Conservation (phyloP, 92 coral and sea anemone genomes). For the Virgularia gustaviana region DNA sequence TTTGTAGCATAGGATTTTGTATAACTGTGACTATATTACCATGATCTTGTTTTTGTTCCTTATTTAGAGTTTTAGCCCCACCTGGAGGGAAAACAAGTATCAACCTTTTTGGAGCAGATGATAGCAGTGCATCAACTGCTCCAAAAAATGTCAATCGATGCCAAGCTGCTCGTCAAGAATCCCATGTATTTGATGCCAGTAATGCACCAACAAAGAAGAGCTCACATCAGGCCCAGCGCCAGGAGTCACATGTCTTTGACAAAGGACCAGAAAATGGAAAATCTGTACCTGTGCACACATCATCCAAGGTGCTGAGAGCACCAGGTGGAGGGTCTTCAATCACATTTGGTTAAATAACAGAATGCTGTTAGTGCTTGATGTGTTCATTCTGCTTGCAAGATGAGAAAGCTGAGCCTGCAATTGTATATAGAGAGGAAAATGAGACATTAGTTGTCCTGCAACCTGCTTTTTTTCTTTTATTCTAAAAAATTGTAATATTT, state of each 20-base stretch:
- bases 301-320: conserved; percentile 71
- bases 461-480: too few species aligned
- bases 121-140: conserved; percentile 18
- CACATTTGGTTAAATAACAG: conserved; percentile 62
- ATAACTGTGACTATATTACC: too few species aligned
- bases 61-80: conserved; percentile 95
- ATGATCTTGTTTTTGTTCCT: too few species aligned
- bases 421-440: too few species aligned
- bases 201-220: conserved; percentile 44
- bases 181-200: conserved; percentile 70
- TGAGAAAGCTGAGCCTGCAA: too few species aligned
- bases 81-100: conserved; percentile 94
- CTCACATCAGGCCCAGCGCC: conserved; percentile 70
- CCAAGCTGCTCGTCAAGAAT: conserved; percentile 80
- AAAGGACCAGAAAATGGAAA: conserved; percentile 10
- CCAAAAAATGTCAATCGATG: conserved; percentile 59
- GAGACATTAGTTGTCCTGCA: too few species aligned
- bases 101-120: conserved; percentile 62
- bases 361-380: not conserved
- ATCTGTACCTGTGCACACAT: conserved; percentile 39
- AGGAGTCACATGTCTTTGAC: conserved; percentile 74
- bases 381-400: not conserved
- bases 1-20: too few species aligned
- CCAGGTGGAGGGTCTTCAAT: conserved; percentile 93
- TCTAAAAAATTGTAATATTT: too few species aligned